A percentile compares a stretch with the other conserved stretches of the same genome.
Evolutionary conservation across 2,113 vertebrate genomes (phyloP).

Genomic region (Andinoacara biseriatus): DNA sequence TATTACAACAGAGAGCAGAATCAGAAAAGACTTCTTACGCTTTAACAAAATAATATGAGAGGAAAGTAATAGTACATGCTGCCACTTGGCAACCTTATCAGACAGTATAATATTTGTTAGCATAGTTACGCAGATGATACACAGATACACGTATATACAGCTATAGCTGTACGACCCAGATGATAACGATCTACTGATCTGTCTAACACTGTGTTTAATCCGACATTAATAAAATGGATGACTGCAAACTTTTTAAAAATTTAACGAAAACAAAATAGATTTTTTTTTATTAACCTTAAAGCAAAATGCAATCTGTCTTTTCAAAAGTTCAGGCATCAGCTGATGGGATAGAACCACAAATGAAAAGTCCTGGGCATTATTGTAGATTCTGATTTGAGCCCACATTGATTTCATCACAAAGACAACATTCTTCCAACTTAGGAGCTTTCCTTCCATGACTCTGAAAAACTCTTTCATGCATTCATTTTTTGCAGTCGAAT

Average conservation of each 20-base stretch:
- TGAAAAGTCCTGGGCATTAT: background rate
- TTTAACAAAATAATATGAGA: background rate
- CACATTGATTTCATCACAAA: background rate
- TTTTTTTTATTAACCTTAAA: background rate
- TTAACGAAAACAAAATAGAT: background rate
- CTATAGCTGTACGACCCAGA: background rate
- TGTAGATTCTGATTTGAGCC: background rate
- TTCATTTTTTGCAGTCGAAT: too few species aligned
- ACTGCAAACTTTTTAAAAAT: background rate
- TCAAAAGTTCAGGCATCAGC: background rate
- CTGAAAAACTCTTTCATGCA: background rate
- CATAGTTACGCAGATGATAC: background rate
- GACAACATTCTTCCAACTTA: accelerated
- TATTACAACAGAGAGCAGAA: background rate
- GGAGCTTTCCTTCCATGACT: background rate
- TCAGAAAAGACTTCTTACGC: background rate
- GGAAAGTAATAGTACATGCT: background rate
- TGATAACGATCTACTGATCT: background rate
- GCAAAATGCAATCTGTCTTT: background rate
- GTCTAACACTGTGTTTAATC: background rate
- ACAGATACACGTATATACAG: background rate
- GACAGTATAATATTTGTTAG: background rate
- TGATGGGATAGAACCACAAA: background rate
- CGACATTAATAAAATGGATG: background rate
- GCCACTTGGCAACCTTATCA: background rate